phyloP scores from a whole-genome alignment of 1,140 invertebrate genomes.

The Aphelenchoides besseyi region DNA sequence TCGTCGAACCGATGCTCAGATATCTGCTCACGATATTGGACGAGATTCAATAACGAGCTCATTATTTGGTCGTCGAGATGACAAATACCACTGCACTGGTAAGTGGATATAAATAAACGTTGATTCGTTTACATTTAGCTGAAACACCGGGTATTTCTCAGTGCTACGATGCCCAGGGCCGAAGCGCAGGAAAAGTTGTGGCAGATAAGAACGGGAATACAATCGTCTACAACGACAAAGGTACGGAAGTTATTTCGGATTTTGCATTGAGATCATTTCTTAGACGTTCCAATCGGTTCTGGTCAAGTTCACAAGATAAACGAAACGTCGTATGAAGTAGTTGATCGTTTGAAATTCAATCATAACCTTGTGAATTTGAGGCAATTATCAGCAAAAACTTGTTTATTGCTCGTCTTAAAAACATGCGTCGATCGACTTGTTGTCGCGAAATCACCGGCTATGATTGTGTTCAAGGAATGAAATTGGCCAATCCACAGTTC shows the following conservation, averaged over 20 bases:
- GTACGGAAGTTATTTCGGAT: background rate
- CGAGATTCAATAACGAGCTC: conserved; percentile 48
- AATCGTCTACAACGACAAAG: conserved; percentile 61
- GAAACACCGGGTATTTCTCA: conserved; percentile 61
- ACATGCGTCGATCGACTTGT: conserved; percentile 53
- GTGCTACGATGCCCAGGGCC: conserved; percentile 60
- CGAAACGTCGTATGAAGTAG: conserved; percentile 53
- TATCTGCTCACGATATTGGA: conserved; percentile 50
- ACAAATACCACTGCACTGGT: conserved; percentile 61
- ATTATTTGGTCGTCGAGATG: conserved; percentile 56
- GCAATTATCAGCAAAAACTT: conserved; percentile 62
- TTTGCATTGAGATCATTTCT: background rate
- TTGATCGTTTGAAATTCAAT: conserved; percentile 7
- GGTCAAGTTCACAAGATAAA: conserved; percentile 52
- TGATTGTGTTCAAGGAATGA: conserved; percentile 54
- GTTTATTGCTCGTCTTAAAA: conserved; percentile 58
- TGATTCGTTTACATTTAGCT: conserved; percentile 34
- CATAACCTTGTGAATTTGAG: conserved; percentile 27
- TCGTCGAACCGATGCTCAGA: conserved; percentile 53
- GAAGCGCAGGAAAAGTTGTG: conserved; percentile 60
- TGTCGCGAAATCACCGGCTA: conserved; percentile 58
- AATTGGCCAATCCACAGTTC: conserved; percentile 54
- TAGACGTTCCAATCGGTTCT: conserved; percentile 58
- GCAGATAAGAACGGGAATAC: conserved; percentile 63
- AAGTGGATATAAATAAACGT: too few species aligned